These are phyloP conservation scores for Brachyopa scutellaris DNA, from an alignment of 2,888 invertebrate species.

Conservation along the genomic window DNA sequence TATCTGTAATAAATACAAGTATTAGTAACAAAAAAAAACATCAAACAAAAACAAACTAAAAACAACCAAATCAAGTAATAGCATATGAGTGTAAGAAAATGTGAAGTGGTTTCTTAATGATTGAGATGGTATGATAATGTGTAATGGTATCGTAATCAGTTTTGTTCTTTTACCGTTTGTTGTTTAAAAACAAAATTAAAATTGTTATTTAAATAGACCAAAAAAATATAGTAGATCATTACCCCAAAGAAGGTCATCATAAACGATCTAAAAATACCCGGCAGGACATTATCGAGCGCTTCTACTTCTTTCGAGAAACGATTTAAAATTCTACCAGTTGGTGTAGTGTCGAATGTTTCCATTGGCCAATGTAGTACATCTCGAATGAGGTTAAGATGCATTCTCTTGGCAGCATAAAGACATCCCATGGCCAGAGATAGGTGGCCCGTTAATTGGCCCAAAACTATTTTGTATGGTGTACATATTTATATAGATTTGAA, in stretches of 20 bases:
- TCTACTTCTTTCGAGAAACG: slow-evolving; percentile 86
- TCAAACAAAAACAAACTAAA: slow-evolving; percentile 15
- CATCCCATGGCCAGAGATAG: slow-evolving; percentile 82
- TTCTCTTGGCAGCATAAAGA: slow-evolving; percentile 84
- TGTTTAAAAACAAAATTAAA: no score
- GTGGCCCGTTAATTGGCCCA: slow-evolving; percentile 78
- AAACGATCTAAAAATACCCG: slow-evolving; percentile 80
- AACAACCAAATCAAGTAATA: slow-evolving; percentile 39
- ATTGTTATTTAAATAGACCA: no score
- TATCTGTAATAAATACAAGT: no score
- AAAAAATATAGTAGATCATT: slow-evolving; percentile 75
- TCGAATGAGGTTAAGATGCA: slow-evolving; percentile 85
- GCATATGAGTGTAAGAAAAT: slow-evolving; percentile 8
- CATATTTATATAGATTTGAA: slow-evolving; percentile 20
- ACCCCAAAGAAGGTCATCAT: slow-evolving; percentile 82
- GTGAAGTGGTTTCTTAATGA: not conserved
- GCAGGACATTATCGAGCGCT: slow-evolving; percentile 84
- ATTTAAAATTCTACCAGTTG: slow-evolving; percentile 88
- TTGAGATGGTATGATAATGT: not conserved
- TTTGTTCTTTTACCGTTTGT: not conserved
- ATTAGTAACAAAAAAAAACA: no score
- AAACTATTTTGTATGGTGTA: slow-evolving; percentile 35
- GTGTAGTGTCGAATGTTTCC: slow-evolving; percentile 91
- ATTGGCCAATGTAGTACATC: slow-evolving; percentile 87
- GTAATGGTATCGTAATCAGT: not conserved